Evolutionary conservation across 2,113 vertebrate species (phyloP), one percentile per base, ranked within the genome.

Genomic region (Macquaria australasica): DNA sequence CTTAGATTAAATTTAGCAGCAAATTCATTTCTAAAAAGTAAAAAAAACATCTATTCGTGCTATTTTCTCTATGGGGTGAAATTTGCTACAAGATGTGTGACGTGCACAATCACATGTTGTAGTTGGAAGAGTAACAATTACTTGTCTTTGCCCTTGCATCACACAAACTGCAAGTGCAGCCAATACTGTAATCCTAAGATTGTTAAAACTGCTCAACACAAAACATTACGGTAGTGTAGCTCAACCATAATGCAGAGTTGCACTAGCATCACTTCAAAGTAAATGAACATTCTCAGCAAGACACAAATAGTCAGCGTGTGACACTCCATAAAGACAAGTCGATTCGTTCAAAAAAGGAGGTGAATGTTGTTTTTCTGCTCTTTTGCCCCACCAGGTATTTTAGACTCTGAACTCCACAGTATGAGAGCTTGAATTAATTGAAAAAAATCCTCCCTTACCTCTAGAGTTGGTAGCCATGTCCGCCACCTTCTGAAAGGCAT

Each of bases 401-500:
- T 23, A 45, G 12, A 0, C 0, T 8, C 5, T 45, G 50, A 6
- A 45, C 28, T 41, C 11, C 39, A 51, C 43, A 23, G 23, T 31
- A 39, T 0, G 31, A 28, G 15, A 72, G 23, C 4, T 59, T 68
- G 9, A 60, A 83, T 75, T 6, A 12, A 55, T 21, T 25, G n/a
- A 12, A 45, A 1, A 48, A 53, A 63, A 69, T 0, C 7, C 28
- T 28, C 56, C 3, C 96, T 94, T 95, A 99, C 98, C 98, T 97
- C 98, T 95, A 10, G 98, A 97, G 96, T 97, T 99, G 94, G 98
- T 99, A 63, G 98, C 98, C 97, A 99, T 98, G 92, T 99, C 98
- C 0, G 98, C 98, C 94, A 99, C 98, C 95, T 99, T 99, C 96
- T 99, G 98, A 96, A 99, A 99, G 92, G 98, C 98, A 92, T 99